Percentiles rank a stretch among this genome's conserved stretches.
Conservation (phyloP, 1,140 invertebrate genomes). For the Drosophila orena region DNA sequence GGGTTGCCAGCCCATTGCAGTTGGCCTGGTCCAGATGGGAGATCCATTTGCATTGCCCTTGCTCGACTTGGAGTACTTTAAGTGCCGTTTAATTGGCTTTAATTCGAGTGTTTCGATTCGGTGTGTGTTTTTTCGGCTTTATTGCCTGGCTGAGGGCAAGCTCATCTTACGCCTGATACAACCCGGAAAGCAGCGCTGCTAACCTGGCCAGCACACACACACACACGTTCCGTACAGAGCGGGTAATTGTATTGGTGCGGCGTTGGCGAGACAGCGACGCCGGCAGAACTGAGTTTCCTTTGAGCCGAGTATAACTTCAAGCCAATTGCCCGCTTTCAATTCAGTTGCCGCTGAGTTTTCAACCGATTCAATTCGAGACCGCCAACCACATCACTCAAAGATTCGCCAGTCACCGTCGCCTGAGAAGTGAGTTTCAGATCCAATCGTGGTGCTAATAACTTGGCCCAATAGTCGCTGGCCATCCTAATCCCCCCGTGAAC, state of each 20-base stretch:
- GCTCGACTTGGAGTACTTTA: slow-evolving; percentile 29
- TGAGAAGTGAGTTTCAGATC: slow-evolving; percentile 41
- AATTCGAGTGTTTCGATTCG: slow-evolving; percentile 35
- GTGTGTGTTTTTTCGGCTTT: slow-evolving; percentile 8
- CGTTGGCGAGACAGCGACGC: slow-evolving; percentile 25
- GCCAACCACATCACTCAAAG: slow-evolving; percentile 18
- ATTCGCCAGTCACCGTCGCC: slow-evolving; percentile 15
- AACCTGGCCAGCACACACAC: not conserved
- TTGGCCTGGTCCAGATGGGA: not conserved
- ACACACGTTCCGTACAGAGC: slow-evolving; percentile 26
- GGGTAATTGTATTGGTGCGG: slow-evolving; percentile 15
- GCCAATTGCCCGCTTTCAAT: slow-evolving; percentile 72
- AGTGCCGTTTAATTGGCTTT: slow-evolving; percentile 58
- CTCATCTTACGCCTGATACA: slow-evolving; percentile 31
- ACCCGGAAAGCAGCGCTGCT: slow-evolving; percentile 46
- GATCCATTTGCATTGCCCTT: slow-evolving; percentile 35
- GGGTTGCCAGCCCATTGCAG: slow-evolving; percentile 19
- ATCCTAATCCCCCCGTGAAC: slow-evolving; percentile 27
- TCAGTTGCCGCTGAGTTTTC: slow-evolving; percentile 78
- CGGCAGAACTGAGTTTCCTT: slow-evolving; percentile 63
- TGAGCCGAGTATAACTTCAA: slow-evolving; percentile 78
- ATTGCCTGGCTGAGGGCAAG: slow-evolving; percentile 29
- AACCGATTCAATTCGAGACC: slow-evolving; percentile 68
- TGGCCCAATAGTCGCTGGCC: slow-evolving; percentile 11
- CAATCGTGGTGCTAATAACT: slow-evolving; percentile 25